Percentiles rank a stretch among this genome's conserved stretches.
phyloP scores from a whole-genome alignment of 30 jellyfish, hydroid and myxozoan genomes.

The Chrysaora quinquecirrha region DNA sequence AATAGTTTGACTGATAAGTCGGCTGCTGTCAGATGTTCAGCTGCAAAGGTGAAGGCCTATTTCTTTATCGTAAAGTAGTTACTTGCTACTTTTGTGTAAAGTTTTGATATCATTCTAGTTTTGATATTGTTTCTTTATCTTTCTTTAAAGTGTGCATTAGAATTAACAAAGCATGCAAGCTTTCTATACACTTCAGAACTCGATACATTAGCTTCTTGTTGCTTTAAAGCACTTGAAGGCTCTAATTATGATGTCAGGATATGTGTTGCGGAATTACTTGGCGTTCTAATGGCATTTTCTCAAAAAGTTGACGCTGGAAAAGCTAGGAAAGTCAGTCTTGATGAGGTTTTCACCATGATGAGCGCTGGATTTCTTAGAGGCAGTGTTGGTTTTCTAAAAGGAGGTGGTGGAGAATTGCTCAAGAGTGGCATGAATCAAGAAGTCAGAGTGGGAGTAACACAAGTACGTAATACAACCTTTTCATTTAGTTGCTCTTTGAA shows the following conservation, averaged over 20 bases:
- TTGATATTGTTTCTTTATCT: no score
- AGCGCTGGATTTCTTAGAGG: conserved; percentile 90
- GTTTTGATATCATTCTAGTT: no score
- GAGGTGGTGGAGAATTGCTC: conserved; percentile 82
- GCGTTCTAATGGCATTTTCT: conserved; percentile 86
- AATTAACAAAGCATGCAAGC: conserved; percentile 86
- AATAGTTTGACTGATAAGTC: conserved; percentile 76
- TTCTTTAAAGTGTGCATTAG: conserved; percentile 88
- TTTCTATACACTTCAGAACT: conserved; percentile 90
- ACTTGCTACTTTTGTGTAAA: no score
- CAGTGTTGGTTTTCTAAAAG: conserved; percentile 88
- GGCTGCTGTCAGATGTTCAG: conserved; percentile 96
- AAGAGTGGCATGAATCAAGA: conserved; percentile 87
- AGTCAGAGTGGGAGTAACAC: conserved; percentile 98
- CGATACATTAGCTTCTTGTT: conserved; percentile 89
- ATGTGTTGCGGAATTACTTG: conserved; percentile 94
- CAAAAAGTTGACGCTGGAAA: conserved; percentile 73
- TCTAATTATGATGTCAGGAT: conserved; percentile 97
- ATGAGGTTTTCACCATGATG: conserved; percentile 86
- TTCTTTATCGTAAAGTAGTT: no score
- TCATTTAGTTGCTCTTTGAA: no score
- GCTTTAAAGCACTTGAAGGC: conserved; percentile 88
- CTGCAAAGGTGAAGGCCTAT: conserved; percentile 97
- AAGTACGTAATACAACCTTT: conserved; percentile 63
- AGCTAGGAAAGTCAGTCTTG: conserved; percentile 68